Conservation (phyloP, 2,113 vertebrate genomes). For the Ahaetulla prasina region DNA sequence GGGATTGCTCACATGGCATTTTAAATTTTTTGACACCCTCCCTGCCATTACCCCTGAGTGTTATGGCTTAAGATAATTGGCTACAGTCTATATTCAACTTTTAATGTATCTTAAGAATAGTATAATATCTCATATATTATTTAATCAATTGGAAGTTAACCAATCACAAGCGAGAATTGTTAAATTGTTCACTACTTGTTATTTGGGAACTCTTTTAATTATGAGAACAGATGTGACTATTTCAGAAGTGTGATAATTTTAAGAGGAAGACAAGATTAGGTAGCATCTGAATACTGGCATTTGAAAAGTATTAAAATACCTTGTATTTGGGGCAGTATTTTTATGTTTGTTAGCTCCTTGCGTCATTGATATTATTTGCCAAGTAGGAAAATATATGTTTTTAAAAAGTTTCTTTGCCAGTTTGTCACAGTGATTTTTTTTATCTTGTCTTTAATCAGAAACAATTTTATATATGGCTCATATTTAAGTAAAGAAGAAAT, state of each 20-base stretch:
- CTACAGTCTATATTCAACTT: not conserved
- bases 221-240: not conserved
- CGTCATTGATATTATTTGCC: not conserved
- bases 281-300: not conserved
- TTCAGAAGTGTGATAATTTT: not conserved
- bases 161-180: not conserved
- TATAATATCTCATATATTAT: not conserved
- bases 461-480: slow-evolving; percentile 95
- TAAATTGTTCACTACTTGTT: not conserved
- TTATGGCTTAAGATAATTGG: not conserved
- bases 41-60: not conserved
- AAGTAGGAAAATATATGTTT: not conserved
- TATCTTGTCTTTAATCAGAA: slow-evolving; percentile 71
- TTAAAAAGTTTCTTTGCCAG: not conserved
- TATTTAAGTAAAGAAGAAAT: slow-evolving; percentile 98
- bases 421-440: not conserved
- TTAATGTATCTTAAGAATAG: not conserved
- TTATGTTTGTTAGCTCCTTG: not conserved
- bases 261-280: not conserved
- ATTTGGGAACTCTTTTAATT: not conserved
- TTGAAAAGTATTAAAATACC: not conserved
- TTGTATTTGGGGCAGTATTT: not conserved
- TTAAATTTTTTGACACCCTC: not conserved
- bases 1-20: not conserved
- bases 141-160: not conserved